Evolutionary conservation across 1,140 invertebrate genomes (phyloP).

Genomic region (Hormaphis cornu): DNA sequence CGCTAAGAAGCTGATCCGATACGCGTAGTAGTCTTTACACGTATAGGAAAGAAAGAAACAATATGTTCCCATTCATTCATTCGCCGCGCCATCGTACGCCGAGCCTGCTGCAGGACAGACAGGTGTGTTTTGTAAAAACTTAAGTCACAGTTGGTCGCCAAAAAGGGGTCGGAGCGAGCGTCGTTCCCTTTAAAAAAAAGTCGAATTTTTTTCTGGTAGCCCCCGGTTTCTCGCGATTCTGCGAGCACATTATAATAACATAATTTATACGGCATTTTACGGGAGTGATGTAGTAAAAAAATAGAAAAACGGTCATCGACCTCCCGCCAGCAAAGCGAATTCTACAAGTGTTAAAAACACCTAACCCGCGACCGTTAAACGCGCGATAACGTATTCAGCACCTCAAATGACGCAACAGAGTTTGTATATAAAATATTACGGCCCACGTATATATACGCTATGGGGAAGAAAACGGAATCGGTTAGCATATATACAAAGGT

Average conservation of each 20-base stretch:
- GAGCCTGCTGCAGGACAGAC: no score
- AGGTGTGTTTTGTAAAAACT: slow-evolving; percentile 31
- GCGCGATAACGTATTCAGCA: neutral
- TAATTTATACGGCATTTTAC: neutral
- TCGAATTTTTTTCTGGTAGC: neutral
- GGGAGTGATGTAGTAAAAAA: neutral
- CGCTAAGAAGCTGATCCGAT: no score
- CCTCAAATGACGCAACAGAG: neutral
- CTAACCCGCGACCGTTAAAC: slow-evolving; percentile 23
- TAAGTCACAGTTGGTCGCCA: slow-evolving; percentile 26
- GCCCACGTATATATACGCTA: no score
- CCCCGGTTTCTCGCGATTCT: neutral
- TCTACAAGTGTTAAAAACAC: slow-evolving; percentile 31
- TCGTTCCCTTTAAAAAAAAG: neutral
- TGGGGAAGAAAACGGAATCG: neutral
- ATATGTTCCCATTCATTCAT: slow-evolving; percentile 17
- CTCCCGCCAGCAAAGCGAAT: slow-evolving; percentile 11
- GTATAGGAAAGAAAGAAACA: neutral
- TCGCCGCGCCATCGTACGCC: neutral
- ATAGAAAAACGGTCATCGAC: slow-evolving; percentile 28
- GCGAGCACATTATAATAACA: neutral
- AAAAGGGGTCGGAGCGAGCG: slow-evolving; percentile 3
- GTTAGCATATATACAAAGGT: neutral
- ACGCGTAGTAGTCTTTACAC: neutral
- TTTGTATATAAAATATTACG: neutral